These are phyloP conservation scores for Phallusia fumigata DNA, from an alignment of 23 tunicate species.

Conservation along the genomic window DNA sequence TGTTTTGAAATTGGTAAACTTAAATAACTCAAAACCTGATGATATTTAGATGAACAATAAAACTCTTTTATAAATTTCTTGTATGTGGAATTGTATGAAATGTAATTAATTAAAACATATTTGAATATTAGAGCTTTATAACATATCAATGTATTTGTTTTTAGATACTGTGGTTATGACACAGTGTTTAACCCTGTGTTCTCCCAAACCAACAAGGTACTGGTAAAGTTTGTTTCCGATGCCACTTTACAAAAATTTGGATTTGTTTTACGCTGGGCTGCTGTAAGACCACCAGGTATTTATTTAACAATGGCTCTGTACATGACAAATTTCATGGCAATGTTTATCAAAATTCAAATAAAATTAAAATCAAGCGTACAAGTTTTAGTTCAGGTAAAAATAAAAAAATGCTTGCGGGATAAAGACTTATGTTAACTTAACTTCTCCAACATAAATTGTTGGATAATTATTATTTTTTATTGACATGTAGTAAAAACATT, in stretches of 20 bases:
- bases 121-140: too few species aligned
- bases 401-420: too few species aligned
- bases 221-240: conserved; percentile 55
- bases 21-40: too few species aligned
- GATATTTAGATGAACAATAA: too few species aligned
- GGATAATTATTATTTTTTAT: too few species aligned
- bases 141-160: too few species aligned
- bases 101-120: too few species aligned
- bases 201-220: conserved; percentile 49
- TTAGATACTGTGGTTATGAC: conserved; percentile 78
- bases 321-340: not conserved
- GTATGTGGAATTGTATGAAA: too few species aligned
- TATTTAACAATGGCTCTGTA: not conserved
- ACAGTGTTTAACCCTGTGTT: conserved; percentile 61
- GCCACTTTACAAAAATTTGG: conserved; percentile 32
- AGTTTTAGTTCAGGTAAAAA: not conserved
- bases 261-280: conserved; percentile 55
- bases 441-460: too few species aligned
- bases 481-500: conserved; percentile 37
- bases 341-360: not conserved
- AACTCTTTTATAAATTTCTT: too few species aligned
- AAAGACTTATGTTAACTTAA: too few species aligned
- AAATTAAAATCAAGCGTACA: not conserved
- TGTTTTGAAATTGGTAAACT: not conserved
- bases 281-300: conserved; percentile 47